phyloP scores from a whole-genome alignment of 2,888 invertebrate species.

The Sepiola atlantica region DNA sequence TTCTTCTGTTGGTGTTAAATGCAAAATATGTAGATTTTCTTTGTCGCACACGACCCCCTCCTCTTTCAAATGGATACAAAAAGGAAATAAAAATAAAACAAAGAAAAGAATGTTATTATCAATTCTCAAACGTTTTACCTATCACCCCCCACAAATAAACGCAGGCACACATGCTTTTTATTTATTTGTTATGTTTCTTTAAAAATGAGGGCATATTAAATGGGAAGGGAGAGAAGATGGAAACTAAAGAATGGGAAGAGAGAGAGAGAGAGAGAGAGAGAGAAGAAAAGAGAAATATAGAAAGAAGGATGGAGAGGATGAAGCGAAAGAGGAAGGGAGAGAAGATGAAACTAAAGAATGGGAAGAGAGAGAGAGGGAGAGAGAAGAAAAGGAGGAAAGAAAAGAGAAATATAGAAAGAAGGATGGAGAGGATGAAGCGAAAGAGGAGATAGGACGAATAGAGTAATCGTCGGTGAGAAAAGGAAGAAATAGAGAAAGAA shows the following conservation, averaged over 20 bases:
- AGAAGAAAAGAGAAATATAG: slow-evolving; percentile 8
- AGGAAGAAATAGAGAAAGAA: slow-evolving; percentile 37
- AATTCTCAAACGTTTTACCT: too few species aligned
- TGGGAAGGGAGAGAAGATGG: background rate
- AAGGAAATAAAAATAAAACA: too few species aligned
- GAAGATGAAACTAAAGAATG: slow-evolving; percentile 40
- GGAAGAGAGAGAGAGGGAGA: slow-evolving; percentile 8
- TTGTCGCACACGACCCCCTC: too few species aligned
- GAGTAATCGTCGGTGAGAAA: background rate
- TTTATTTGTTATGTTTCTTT: too few species aligned
- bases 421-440: slow-evolving; percentile 40
- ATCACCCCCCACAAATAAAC: too few species aligned
- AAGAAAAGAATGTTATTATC: background rate
- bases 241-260: background rate
- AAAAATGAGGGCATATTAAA: too few species aligned
- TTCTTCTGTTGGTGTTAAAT: too few species aligned
- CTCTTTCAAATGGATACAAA: too few species aligned
- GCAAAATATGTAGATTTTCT: too few species aligned
- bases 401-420: slow-evolving; percentile 49
- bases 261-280: background rate
- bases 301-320: slow-evolving; percentile 43
- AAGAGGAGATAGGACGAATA: background rate
- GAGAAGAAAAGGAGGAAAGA: slow-evolving; percentile 48
- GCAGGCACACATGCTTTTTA: too few species aligned
- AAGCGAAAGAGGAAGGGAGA: slow-evolving; percentile 1